Percentiles rank a stretch among this genome's conserved stretches.
Conservation (phyloP, 2,113 vertebrate species). For the Rhea americana region DNA sequence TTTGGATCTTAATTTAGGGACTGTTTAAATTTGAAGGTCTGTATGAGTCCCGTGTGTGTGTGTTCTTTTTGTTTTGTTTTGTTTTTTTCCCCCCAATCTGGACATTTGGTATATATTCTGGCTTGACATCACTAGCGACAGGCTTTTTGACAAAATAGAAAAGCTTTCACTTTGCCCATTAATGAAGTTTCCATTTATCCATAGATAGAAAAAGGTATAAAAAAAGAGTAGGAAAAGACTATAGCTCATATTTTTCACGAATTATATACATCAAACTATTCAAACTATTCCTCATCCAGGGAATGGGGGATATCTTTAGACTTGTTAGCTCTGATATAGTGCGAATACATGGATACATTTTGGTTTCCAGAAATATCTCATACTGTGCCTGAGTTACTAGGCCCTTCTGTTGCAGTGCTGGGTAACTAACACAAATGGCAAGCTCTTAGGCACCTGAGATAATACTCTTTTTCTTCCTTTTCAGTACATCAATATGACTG, state of each 20-base stretch:
- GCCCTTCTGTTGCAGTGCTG: neutral
- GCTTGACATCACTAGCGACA: neutral
- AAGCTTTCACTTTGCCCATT: neutral
- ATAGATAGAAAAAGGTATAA: neutral
- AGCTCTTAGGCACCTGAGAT: neutral
- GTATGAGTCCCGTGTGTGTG: neutral
- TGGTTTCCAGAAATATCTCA: neutral
- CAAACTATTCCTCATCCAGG: neutral
- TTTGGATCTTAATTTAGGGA: neutral
- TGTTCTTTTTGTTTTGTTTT: too few species aligned
- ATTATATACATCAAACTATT: neutral
- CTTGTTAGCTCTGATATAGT: neutral
- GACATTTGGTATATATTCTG: neutral
- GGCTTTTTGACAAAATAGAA: neutral
- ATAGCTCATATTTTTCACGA: neutral
- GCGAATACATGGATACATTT: neutral
- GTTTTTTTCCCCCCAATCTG: neutral
- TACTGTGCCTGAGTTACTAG: neutral
- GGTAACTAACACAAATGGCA: neutral
- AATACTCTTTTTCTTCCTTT: neutral
- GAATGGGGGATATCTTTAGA: neutral
- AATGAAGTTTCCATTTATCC: neutral
- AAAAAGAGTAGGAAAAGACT: neutral
- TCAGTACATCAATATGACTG: neutral
- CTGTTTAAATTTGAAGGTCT: neutral